These are phyloP conservation scores for Delphinus delphis DNA, from an alignment of 2,113 vertebrate genomes.

Conservation along the genomic window DNA sequence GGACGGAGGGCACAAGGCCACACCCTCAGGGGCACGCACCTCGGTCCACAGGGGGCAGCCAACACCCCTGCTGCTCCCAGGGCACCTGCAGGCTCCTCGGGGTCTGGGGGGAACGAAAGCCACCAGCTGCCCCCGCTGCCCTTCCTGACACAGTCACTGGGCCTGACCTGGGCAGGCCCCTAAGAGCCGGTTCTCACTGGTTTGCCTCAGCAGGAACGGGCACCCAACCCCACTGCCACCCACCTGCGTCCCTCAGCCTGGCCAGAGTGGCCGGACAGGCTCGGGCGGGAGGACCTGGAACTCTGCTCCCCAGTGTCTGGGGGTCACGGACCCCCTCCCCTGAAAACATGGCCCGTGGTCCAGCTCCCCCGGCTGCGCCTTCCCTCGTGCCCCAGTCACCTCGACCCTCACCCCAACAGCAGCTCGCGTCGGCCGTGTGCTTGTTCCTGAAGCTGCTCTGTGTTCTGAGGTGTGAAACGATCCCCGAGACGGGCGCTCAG, in stretches of 20 bases:
- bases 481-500: no score
- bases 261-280: background rate
- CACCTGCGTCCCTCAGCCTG: background rate
- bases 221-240: background rate
- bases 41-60: background rate
- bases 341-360: background rate
- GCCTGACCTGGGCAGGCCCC: background rate
- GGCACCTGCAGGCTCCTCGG: background rate
- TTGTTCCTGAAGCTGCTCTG: no score
- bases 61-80: background rate
- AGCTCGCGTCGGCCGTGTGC: background rate
- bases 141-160: background rate
- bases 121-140: background rate
- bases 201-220: background rate
- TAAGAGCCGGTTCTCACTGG: fast-evolving
- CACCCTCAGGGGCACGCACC: background rate
- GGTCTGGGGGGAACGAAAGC: no score
- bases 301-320: no score
- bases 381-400: background rate
- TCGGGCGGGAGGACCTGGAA: background rate
- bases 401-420: no score
- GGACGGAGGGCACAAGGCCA: no score
- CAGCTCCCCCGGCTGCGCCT: no score
- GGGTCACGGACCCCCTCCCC: background rate
- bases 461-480: background rate